Evolutionary conservation across 2,113 vertebrate genomes (phyloP).

Genomic region (Rafetus swinhoei): DNA sequence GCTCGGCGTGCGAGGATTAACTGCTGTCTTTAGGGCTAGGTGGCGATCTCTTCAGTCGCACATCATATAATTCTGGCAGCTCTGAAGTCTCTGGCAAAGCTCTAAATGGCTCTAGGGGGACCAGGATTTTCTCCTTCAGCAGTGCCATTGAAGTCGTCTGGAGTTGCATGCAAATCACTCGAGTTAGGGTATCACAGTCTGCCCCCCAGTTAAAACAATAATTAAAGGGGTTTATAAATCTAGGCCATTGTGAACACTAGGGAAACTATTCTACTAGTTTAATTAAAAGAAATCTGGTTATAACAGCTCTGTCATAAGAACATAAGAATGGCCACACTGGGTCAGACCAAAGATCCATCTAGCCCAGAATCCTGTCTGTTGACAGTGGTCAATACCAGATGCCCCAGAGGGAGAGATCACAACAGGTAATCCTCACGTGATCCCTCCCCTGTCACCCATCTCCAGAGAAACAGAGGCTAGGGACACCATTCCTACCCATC

Average conservation of each 20-base stretch:
- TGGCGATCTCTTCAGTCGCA: not conserved
- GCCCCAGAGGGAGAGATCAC: no score
- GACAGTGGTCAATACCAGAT: no score
- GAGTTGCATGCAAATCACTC: not conserved
- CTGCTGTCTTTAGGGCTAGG: conserved; percentile 3
- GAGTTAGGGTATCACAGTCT: conserved; percentile 13
- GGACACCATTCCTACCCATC: no score
- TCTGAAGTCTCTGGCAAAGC: not conserved
- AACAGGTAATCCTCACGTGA: no score
- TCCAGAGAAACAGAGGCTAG: no score
- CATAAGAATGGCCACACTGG: no score
- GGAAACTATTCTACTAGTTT: not conserved
- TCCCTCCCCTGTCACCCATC: no score
- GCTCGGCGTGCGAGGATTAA: not conserved
- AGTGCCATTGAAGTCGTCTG: not conserved
- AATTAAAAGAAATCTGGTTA: not conserved
- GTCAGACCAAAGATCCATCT: no score
- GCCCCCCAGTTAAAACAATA: conserved; percentile 1
- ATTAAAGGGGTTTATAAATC: conserved; percentile 33
- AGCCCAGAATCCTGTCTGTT: no score
- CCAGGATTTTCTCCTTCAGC: not conserved
- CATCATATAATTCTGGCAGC: not conserved
- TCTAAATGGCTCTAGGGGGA: not conserved
- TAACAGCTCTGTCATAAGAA: no score
- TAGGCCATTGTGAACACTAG: not conserved